Conservation (phyloP, 2,797 vertebrate species). For the Amniataba percoides region DNA sequence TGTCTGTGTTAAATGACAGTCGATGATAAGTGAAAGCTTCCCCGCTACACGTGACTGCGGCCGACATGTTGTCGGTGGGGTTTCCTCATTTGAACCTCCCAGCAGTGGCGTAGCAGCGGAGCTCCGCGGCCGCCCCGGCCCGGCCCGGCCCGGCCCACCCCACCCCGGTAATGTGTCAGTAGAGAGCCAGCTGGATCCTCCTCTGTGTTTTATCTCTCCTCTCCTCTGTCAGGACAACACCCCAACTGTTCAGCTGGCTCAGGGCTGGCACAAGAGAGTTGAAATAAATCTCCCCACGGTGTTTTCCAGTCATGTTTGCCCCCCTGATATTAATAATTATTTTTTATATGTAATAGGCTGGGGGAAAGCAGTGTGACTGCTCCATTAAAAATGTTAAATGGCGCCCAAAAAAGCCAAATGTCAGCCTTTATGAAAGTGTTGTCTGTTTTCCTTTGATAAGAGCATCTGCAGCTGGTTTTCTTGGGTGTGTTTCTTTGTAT, state of each 20-base stretch:
- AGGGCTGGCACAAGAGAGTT: constrained; percentile 13
- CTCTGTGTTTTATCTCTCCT: constrained; percentile 24
- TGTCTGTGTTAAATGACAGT: background rate
- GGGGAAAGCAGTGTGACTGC: too few relatives aligned
- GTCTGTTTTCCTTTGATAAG: constrained; percentile 52
- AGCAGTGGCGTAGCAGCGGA: constrained; percentile 68
- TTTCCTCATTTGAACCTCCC: constrained; percentile 68
- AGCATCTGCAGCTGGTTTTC: constrained; percentile 10
- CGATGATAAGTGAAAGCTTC: constrained; percentile 1
- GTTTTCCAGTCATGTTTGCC: background rate
- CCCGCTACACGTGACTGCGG: constrained; percentile 76
- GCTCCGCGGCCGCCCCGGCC: constrained; percentile 25
- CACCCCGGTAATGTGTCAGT: constrained; percentile 39
- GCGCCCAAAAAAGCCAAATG: background rate
- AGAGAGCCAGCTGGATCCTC: background rate
- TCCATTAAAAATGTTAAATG: background rate
- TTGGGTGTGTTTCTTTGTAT: constrained; percentile 40
- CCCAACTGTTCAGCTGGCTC: constrained; percentile 15
- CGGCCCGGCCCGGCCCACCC: constrained; percentile 31
- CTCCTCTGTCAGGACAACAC: constrained; percentile 48
- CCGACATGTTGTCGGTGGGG: constrained; percentile 75
- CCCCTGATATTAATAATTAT: background rate
- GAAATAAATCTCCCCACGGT: background rate
- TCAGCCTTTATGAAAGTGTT: background rate
- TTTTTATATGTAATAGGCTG: background rate